Evolutionary conservation across 2,888 invertebrate genomes (phyloP).

Genomic region (Euphydryas editha): DNA sequence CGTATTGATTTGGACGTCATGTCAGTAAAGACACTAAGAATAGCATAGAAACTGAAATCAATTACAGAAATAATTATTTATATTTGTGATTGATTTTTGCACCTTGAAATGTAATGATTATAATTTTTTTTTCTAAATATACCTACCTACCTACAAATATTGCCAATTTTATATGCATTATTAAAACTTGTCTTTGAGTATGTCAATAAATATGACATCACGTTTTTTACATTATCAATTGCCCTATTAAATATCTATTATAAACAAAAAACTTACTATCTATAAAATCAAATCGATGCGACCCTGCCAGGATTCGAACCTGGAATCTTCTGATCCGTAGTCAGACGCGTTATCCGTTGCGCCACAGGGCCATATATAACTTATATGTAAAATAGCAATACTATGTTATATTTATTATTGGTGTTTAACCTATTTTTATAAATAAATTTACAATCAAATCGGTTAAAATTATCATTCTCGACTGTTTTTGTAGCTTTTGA

Average conservation of each 20-base stretch:
- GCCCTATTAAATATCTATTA: neutral
- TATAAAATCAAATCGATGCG: slow-evolving; percentile 47
- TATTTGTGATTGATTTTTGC: too few species aligned
- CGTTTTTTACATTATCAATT: too few species aligned
- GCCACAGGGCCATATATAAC: slow-evolving; percentile 81
- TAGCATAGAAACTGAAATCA: neutral
- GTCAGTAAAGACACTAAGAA: neutral
- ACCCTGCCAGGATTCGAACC: slow-evolving; percentile 86
- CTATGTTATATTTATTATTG: neutral
- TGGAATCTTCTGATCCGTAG: slow-evolving; percentile 88
- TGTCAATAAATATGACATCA: too few species aligned
- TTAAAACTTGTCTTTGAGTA: too few species aligned
- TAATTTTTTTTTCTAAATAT: too few species aligned
- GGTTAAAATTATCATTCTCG: neutral
- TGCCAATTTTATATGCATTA: too few species aligned
- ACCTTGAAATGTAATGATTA: too few species aligned
- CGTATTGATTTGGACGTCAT: too few species aligned
- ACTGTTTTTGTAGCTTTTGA: too few species aligned
- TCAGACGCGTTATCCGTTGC: slow-evolving; percentile 88
- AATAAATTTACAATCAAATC: neutral
- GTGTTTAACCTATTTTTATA: too few species aligned
- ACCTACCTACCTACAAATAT: too few species aligned
- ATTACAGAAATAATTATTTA: too few species aligned
- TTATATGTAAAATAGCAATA: neutral
- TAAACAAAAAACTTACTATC: neutral